phyloP scores from a whole-genome alignment of 1,140 invertebrate species.

The Hyphantria cunea region DNA sequence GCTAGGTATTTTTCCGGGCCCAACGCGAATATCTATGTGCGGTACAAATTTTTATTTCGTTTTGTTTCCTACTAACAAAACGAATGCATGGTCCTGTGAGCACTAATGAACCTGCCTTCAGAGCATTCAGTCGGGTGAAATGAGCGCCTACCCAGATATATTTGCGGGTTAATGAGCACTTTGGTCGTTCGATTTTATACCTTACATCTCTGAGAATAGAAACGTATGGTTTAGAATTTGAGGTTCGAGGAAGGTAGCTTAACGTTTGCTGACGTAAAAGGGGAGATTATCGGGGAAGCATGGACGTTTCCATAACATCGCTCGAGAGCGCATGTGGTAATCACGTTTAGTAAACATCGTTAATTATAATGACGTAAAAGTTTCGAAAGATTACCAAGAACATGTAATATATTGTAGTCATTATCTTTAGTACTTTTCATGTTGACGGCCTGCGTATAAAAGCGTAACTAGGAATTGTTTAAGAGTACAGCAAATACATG shows the following conservation, averaged over 20 bases:
- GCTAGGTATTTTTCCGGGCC: constrained; percentile 34
- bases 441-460: too few relatives aligned
- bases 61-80: constrained; percentile 43
- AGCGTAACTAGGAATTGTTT: too few relatives aligned
- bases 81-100: constrained; percentile 40
- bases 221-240: constrained; percentile 2
- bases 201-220: constrained; percentile 16
- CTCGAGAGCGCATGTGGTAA: constrained; percentile 22
- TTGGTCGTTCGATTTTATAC: constrained; percentile 20
- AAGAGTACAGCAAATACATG: too few relatives aligned
- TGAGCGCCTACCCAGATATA: constrained; percentile 16
- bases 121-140: constrained; percentile 33
- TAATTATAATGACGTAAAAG: constrained; percentile 20
- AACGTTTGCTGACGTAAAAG: constrained; percentile 28
- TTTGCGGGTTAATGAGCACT: constrained; percentile 23
- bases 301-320: constrained; percentile 34
- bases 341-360: constrained; percentile 9
- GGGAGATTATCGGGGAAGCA: constrained; percentile 31
- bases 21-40: constrained; percentile 20
- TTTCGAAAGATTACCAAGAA: not conserved
- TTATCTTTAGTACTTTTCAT: too few relatives aligned
- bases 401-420: too few relatives aligned
- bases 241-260: not conserved
- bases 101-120: constrained; percentile 51
- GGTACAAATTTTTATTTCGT: constrained; percentile 43